phyloP scores from a whole-genome alignment of 2,888 invertebrate genomes.

The Acronicta aceris region DNA sequence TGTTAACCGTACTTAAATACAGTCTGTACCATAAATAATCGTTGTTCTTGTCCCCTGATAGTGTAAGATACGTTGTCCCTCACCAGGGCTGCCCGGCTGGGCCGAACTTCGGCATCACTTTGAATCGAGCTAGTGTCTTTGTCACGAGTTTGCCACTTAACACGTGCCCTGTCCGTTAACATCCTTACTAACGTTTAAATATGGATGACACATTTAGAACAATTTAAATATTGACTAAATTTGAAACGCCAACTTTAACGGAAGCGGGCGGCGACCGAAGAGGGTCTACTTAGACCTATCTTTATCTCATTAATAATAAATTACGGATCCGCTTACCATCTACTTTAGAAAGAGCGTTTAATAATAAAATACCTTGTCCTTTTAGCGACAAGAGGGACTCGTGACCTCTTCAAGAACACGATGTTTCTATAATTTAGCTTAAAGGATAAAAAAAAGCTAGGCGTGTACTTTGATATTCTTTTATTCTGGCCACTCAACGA shows the following conservation, averaged over 20 bases:
- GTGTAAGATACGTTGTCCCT: conserved; percentile 31
- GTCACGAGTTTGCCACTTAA: conserved; percentile 46
- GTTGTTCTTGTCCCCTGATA: conserved; percentile 25
- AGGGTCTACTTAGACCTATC: conserved; percentile 51
- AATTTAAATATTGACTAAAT: conserved; percentile 53
- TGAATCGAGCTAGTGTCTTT: conserved; percentile 39
- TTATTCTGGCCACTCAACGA: neutral
- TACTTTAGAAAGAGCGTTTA: conserved; percentile 54
- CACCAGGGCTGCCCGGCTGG: conserved; percentile 15
- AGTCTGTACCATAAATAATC: conserved; percentile 37
- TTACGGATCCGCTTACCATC: conserved; percentile 52
- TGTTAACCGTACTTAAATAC: neutral
- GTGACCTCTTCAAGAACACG: conserved; percentile 25
- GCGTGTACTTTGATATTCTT: conserved; percentile 13
- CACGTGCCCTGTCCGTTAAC: conserved; percentile 20
- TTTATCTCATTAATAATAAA: conserved; percentile 60
- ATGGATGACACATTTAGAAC: conserved; percentile 48
- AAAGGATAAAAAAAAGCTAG: conserved; percentile 17
- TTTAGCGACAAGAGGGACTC: conserved; percentile 40
- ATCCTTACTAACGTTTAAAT: conserved; percentile 41
- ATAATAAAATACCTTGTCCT: conserved; percentile 54
- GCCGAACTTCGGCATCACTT: conserved; percentile 39
- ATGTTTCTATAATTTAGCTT: conserved; percentile 30
- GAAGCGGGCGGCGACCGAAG: conserved; percentile 17
- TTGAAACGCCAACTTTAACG: conserved; percentile 43